phyloP scores from a whole-genome alignment of 2,888 invertebrate genomes.

The Bombylius discolor region DNA sequence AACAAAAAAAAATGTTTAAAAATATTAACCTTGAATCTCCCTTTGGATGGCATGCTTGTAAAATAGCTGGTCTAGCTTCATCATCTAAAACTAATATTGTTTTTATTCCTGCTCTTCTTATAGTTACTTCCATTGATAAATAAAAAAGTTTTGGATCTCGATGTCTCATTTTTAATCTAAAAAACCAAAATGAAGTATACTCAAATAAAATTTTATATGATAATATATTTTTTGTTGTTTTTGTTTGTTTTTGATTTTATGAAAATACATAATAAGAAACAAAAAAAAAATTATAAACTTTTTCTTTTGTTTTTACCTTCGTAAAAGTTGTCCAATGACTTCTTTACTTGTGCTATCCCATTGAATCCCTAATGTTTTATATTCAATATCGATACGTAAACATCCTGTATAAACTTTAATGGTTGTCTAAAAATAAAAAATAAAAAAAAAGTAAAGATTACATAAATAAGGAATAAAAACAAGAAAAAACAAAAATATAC shows the following conservation, averaged over 20 bases:
- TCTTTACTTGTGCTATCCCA: conserved; percentile 80
- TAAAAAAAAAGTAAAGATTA: conserved; percentile 7
- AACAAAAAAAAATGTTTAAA: neutral
- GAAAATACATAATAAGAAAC: neutral
- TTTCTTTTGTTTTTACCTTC: conserved; percentile 56
- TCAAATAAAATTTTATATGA: neutral
- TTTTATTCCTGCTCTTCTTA: conserved; percentile 67
- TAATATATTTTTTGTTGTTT: too few relatives aligned
- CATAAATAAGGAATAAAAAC: too few relatives aligned
- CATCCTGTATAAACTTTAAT: conserved; percentile 85
- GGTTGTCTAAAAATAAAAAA: conserved; percentile 57
- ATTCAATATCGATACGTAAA: conserved; percentile 84
- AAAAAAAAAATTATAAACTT: neutral
- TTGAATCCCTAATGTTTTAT: conserved; percentile 84
- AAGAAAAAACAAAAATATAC: too few relatives aligned
- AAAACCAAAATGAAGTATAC: neutral
- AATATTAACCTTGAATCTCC: conserved; percentile 72
- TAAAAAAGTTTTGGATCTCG: conserved; percentile 86
- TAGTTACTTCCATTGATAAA: conserved; percentile 87
- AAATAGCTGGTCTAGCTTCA: conserved; percentile 75
- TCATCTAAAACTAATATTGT: conserved; percentile 76
- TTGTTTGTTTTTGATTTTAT: too few relatives aligned
- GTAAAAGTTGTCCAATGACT: conserved; percentile 69
- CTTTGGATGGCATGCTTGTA: conserved; percentile 87
- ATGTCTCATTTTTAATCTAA: conserved; percentile 64